A percentile compares a stretch with the other conserved stretches of the same genome.
Evolutionary conservation across 2,888 invertebrate genomes (phyloP).

Genomic region (Perithous albicinctus): DNA sequence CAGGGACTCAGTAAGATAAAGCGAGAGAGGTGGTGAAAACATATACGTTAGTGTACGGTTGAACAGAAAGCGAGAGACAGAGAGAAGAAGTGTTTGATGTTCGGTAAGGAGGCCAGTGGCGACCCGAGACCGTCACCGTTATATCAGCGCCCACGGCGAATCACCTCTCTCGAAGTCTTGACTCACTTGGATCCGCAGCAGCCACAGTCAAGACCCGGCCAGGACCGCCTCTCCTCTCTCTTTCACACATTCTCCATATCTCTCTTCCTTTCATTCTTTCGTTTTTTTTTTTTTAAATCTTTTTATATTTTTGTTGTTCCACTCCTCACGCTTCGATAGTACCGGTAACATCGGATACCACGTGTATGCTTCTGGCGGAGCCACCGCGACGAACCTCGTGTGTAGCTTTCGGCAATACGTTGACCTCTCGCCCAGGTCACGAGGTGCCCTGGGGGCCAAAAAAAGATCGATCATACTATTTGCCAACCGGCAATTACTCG

Average conservation of each 20-base stretch:
- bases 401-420: conserved; percentile 69
- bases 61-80: conserved; percentile 48
- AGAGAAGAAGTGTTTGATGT: conserved; percentile 66
- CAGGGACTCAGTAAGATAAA: conserved; percentile 19
- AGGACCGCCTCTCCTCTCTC: conserved; percentile 25
- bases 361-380: conserved; percentile 58
- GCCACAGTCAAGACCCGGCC: conserved; percentile 22
- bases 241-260: background rate
- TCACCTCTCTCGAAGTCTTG: conserved; percentile 71
- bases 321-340: background rate
- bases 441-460: background rate
- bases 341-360: conserved; percentile 36
- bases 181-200: conserved; percentile 76
- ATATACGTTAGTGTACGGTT: conserved; percentile 24
- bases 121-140: conserved; percentile 81
- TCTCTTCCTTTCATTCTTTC: background rate
- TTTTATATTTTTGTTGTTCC: background rate
- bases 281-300: too few species aligned
- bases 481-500: conserved; percentile 40
- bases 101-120: conserved; percentile 81
- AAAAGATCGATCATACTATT: conserved; percentile 34
- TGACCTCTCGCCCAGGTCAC: conserved; percentile 69
- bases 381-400: background rate
- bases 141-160: conserved; percentile 81
- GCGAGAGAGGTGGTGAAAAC: conserved; percentile 32